Percentiles rank a stretch among this genome's conserved stretches.
Evolutionary conservation across 2,113 vertebrate species (phyloP).

Genomic region (Shinisaurus crocodilurus): DNA sequence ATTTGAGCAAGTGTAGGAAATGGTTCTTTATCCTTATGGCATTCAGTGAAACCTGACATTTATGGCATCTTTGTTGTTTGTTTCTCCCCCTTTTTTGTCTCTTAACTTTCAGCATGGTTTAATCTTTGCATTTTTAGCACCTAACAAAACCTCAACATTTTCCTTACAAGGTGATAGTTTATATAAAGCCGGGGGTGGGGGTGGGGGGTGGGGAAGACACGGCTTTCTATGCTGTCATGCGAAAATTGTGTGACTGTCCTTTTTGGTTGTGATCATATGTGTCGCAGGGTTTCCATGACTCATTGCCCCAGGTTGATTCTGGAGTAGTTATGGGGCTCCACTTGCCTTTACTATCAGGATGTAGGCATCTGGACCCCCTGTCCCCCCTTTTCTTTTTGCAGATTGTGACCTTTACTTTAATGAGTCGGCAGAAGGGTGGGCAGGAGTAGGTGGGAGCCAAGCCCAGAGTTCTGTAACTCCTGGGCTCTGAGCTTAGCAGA

Average conservation of each 20-base stretch:
- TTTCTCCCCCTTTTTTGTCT: background rate
- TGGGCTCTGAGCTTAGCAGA: background rate
- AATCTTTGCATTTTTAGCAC: background rate
- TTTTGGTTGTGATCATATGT: background rate
- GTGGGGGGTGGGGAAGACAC: too few relatives aligned
- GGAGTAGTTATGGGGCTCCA: background rate
- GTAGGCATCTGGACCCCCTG: too few relatives aligned
- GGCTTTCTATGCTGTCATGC: background rate
- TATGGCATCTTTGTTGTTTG: background rate
- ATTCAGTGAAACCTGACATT: background rate
- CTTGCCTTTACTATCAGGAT: too few relatives aligned
- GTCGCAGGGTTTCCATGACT: too few relatives aligned
- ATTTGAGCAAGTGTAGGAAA: background rate
- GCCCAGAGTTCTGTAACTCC: background rate
- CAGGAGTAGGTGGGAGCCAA: background rate
- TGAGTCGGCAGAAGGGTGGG: background rate
- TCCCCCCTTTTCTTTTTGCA: background rate
- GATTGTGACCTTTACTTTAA: background rate
- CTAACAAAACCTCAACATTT: background rate
- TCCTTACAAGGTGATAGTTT: background rate
- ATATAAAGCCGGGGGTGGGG: background rate
- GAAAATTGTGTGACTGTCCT: background rate
- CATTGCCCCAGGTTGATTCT: background rate
- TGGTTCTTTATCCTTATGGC: background rate
- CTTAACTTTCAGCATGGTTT: background rate